These are phyloP conservation scores for Tetrax tetrax DNA, from an alignment of 2,113 vertebrate species.

Conservation along the genomic window DNA sequence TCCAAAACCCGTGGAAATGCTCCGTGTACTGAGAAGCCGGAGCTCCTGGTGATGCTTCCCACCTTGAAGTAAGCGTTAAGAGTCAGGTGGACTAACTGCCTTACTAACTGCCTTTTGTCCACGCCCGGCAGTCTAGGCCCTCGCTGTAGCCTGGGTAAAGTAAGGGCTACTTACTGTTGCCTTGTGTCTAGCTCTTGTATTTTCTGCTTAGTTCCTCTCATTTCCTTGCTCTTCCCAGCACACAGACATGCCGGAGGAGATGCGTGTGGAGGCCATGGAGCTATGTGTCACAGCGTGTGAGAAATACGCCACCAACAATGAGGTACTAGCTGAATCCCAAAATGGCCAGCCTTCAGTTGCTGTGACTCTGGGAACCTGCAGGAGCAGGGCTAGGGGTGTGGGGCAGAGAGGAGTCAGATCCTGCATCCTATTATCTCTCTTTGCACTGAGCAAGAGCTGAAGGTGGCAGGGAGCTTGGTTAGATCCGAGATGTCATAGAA, in stretches of 20 bases:
- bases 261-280: constrained; percentile 96
- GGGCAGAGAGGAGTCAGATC: neutral
- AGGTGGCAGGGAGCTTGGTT: neutral
- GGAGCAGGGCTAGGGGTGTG: neutral
- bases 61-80: neutral
- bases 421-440: neutral
- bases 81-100: neutral
- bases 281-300: constrained; percentile 89
- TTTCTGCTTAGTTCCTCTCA: constrained; percentile 10
- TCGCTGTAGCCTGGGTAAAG: fast-evolving
- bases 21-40: fast-evolving
- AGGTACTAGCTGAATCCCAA: constrained; percentile 69
- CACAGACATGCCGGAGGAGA: constrained; percentile 97
- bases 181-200: neutral
- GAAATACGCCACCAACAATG: constrained; percentile 84
- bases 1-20: neutral
- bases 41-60: neutral
- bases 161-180: neutral
- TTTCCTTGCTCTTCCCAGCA: constrained; percentile 77
- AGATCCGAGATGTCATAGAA: too few species aligned
- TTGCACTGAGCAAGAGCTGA: neutral
- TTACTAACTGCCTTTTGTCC: neutral
- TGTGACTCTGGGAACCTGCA: neutral
- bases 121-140: neutral
- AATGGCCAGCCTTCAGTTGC: neutral